phyloP scores from a whole-genome alignment of 2,888 invertebrate genomes.

The Caenorhabditis uteleia region DNA sequence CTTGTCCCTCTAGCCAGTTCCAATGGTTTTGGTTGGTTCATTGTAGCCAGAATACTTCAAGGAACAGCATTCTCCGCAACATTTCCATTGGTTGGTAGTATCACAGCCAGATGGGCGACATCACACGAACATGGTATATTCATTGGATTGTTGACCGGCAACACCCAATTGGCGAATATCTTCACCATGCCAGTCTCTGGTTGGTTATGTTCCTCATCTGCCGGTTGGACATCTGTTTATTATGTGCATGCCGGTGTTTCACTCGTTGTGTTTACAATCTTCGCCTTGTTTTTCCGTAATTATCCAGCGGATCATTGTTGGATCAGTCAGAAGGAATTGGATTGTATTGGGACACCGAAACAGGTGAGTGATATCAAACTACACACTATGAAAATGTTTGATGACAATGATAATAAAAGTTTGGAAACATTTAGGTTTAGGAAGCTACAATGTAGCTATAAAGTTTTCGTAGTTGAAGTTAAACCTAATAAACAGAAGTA shows the following conservation, averaged over 20 bases:
- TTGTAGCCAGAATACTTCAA: slow-evolving; percentile 37
- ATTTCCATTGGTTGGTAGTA: slow-evolving; percentile 41
- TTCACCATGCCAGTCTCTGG: slow-evolving; percentile 48
- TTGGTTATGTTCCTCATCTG: slow-evolving; percentile 40
- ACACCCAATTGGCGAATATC: slow-evolving; percentile 43
- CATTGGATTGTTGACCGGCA: slow-evolving; percentile 43
- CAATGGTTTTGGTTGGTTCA: slow-evolving; percentile 37
- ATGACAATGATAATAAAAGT: no score
- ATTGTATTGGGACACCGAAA: slow-evolving; percentile 24
- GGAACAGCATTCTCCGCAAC: slow-evolving; percentile 46
- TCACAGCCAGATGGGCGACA: slow-evolving; percentile 43
- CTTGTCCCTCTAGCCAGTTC: slow-evolving; percentile 35
- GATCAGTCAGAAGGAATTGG: slow-evolving; percentile 32
- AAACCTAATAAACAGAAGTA: not conserved
- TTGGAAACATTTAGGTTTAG: not conserved
- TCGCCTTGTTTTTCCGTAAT: slow-evolving; percentile 30
- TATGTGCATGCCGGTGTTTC: slow-evolving; percentile 42
- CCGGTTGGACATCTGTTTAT: slow-evolving; percentile 45
- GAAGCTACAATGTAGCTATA: not conserved
- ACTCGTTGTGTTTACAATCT: slow-evolving; percentile 19
- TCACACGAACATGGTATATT: slow-evolving; percentile 44
- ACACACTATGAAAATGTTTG: not conserved
- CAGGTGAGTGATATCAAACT: slow-evolving; percentile 4
- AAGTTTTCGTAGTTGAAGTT: not conserved
- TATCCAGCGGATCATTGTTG: slow-evolving; percentile 34